Evolutionary conservation across 2,797 vertebrate species (phyloP), one percentile per base, ranked within the genome.

Genomic region (Hoplostethus atlanticus): DNA sequence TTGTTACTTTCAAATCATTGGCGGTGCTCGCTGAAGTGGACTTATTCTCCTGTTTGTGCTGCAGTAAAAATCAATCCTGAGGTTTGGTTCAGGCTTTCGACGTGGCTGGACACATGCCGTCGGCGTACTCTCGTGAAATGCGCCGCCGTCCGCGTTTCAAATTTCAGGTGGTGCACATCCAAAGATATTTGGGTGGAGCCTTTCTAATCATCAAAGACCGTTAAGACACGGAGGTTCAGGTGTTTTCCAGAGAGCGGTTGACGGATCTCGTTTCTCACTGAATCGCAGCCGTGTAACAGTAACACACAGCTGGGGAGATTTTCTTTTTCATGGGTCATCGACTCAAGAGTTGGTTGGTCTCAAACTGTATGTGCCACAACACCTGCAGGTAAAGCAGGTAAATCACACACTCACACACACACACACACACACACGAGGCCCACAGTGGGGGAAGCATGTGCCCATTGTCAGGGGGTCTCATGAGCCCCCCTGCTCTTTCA

Each of bases 391-490:
- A 40, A 71, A 81, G 78, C 76, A 87, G 86, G 85, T 87, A 67
- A 87, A 62, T 8, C 9, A 11, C 67, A 17, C 63, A 25, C 28
- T 17, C 40, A 31, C 47, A 53, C n/a, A 58, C 53, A 38, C 21
- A 21, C 21, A 21, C 21, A 21, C 21, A 70, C 34, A 68, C 63
- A 77, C 63, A 76, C 58, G 67, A 75, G 83, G 74, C 84, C 76
- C 69, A 81, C 64, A 52, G 72, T 74, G 81, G 76, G 81, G 81
- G 64, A 68, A 60, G 83, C 87, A 85, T 92, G 88, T 88, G 88
- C 68, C 83, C 83, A 88, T 90, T 93, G 82, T 91, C 69, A 81
- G 55, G 68, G 61, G 72, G 88, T 90, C 79, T 87, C 84, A 73
- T 64, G 81, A 89, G 90, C 77, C 76, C 81, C 76, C 48, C 77